Percentiles rank a stretch among this genome's conserved stretches.
These are phyloP conservation scores for Halichondria panicea DNA, from an alignment of 37 sponge, comb jelly and placozoan species.

Conservation along the genomic window DNA sequence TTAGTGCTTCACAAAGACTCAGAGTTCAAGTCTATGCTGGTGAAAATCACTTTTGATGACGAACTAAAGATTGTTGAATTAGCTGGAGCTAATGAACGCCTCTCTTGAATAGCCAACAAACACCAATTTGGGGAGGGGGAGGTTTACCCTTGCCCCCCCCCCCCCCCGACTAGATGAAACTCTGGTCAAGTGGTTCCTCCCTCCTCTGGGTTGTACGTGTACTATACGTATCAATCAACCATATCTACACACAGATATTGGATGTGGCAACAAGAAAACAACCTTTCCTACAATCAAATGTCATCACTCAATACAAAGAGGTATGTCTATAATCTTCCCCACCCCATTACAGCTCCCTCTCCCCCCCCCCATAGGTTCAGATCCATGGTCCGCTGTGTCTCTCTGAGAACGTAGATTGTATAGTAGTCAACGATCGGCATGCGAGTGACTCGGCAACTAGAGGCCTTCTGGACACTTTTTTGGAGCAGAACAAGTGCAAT, in stretches of 20 bases:
- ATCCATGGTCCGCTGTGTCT: slow-evolving; percentile 77
- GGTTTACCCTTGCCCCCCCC: too few relatives aligned
- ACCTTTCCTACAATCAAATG: slow-evolving; percentile 29
- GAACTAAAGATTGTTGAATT: too few relatives aligned
- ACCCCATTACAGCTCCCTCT: slow-evolving; percentile 60
- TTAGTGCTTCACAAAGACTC: too few relatives aligned
- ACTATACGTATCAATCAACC: neutral
- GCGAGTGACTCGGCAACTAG: slow-evolving; percentile 24
- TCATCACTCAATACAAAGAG: slow-evolving; percentile 71
- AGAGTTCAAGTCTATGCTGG: too few relatives aligned
- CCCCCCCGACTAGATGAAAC: too few relatives aligned
- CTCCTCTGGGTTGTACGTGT: too few relatives aligned
- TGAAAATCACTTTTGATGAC: too few relatives aligned
- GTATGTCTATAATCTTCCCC: neutral
- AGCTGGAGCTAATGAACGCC: too few relatives aligned
- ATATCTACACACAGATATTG: slow-evolving; percentile 38
- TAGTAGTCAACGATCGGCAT: slow-evolving; percentile 62
- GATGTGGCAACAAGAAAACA: slow-evolving; percentile 70
- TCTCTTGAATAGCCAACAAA: too few relatives aligned
- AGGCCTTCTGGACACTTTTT: slow-evolving; percentile 50
- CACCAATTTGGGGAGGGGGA: too few relatives aligned
- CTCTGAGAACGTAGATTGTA: slow-evolving; percentile 78
- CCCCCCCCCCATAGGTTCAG: slow-evolving; percentile 39
- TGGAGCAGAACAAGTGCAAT: slow-evolving; percentile 67
- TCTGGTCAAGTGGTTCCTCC: too few relatives aligned